phyloP scores from a whole-genome alignment of 2,113 vertebrate species.

The Apistogramma diplotaenia region DNA sequence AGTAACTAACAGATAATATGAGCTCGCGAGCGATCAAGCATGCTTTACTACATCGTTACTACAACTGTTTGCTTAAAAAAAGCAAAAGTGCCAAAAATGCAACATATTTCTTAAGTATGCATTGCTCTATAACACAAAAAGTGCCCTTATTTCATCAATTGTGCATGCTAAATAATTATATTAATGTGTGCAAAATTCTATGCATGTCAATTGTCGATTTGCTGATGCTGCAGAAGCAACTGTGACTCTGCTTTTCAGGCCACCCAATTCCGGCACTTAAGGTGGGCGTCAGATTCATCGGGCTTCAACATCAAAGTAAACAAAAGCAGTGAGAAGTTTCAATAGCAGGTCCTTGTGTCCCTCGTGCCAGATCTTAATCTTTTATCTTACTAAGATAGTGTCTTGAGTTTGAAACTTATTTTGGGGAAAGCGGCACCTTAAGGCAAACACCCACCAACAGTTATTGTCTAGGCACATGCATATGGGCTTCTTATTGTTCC shows the following conservation, averaged over 20 bases:
- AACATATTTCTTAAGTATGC: not conserved
- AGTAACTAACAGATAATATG: not conserved
- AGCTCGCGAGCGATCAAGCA: not conserved
- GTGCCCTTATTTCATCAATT: not conserved
- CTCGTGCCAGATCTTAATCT: not conserved
- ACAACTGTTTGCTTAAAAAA: not conserved
- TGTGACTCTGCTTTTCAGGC: conserved; percentile 11
- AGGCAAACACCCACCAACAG: not conserved
- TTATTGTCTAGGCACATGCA: not conserved
- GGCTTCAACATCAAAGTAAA: conserved; percentile 26
- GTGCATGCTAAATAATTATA: not conserved
- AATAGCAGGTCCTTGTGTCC: not conserved
- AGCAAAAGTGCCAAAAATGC: not conserved
- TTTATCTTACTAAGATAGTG: not conserved
- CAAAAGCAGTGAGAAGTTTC: conserved; percentile 25
- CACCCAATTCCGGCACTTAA: not conserved
- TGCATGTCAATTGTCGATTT: not conserved
- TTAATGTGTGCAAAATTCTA: not conserved
- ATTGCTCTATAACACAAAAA: not conserved
- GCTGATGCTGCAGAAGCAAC: conserved; percentile 21
- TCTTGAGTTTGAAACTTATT: not conserved
- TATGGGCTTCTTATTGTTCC: conserved; percentile 6
- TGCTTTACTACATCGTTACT: not conserved
- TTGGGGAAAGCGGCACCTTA: not conserved
- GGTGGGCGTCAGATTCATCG: conserved; percentile 39